Evolutionary conservation across 1,140 invertebrate species (phyloP).

Genomic region (Drosophila virilis): DNA sequence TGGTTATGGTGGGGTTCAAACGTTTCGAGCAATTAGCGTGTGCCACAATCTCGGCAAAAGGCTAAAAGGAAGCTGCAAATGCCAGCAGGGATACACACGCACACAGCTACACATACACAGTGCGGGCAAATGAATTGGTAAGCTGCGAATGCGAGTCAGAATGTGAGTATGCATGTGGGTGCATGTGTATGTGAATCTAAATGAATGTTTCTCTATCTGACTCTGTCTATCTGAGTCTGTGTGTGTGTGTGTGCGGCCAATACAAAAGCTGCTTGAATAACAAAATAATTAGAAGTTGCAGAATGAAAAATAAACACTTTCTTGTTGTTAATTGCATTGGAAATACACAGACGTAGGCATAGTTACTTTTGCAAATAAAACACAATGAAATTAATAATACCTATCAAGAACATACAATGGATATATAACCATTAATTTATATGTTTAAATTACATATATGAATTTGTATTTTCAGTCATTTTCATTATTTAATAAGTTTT

Average conservation of each 20-base stretch:
- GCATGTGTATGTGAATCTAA: slow-evolving; percentile 4
- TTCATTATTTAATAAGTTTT: too few relatives aligned
- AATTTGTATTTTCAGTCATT: too few relatives aligned
- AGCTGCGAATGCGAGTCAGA: slow-evolving; percentile 1
- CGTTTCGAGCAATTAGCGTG: slow-evolving; percentile 76
- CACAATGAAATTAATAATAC: not conserved
- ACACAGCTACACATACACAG: slow-evolving; percentile 39
- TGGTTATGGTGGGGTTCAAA: slow-evolving; percentile 24
- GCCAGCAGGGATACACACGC: slow-evolving; percentile 50
- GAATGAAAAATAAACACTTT: not conserved
- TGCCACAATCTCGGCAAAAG: slow-evolving; percentile 72
- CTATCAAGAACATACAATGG: too few relatives aligned
- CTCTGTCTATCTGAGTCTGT: not conserved
- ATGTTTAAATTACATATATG: too few relatives aligned
- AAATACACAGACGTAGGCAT: too few relatives aligned
- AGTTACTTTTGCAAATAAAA: too few relatives aligned
- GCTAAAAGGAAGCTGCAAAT: slow-evolving; percentile 63
- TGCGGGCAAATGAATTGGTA: slow-evolving; percentile 59
- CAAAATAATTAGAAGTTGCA: not conserved
- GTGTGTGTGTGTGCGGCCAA: not conserved
- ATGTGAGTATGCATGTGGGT: not conserved
- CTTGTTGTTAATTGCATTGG: not conserved
- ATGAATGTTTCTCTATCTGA: slow-evolving; percentile 11
- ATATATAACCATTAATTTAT: too few relatives aligned
- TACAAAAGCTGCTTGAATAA: slow-evolving; percentile 4